Evolutionary conservation across 64 coral and sea anemone species (phyloP), one percentile per base, ranked within the genome.

Genomic region (Actinia equina): DNA sequence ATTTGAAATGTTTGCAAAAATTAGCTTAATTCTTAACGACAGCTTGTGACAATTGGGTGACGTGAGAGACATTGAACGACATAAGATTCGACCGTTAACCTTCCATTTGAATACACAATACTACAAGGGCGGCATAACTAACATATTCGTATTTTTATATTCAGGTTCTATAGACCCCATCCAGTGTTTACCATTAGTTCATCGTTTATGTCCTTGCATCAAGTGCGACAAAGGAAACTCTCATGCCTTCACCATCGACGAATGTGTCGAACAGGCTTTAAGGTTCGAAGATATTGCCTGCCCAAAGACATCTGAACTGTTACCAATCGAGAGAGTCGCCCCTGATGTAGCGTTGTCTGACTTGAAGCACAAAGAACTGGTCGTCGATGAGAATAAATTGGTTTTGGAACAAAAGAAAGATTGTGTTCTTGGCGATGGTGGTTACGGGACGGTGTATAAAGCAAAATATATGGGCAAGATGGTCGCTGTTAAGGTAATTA

Each of bases 401-500:
- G 53, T 44, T 59, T 61, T 95, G 26, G 60, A 91, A 43, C 71
- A 86, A 64, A 88, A 63, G 43, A 84, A 80, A 27, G 79, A 84
- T 1, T 86, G 53, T 11, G 9, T 89, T 55, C 77, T 99, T 20
- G 97, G 97, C 1, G 87, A 99, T 77, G 97, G 97, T 27, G 55
- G 79, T 18, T 99, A 88, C 89, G 97, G 97, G 1, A 80, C 79
- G 18, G 97, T 99, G 51, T 99, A 95, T 90, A 85, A 93, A 62
- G 93, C 90, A 0, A 87, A 82, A 41, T 99, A 91, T 82, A 43
- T 90, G 51, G 85, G 82, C 25, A 89, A 95, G 71, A 53, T 85
- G 44, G 97, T 99, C 78, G 97, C 97, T 55, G 97, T 88, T 67
- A 99, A 99, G 97, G 97, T 95, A 22, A 44, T 54, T 79, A 10